phyloP scores from a whole-genome alignment of 2,888 invertebrate species.

The Sesamia inferens region DNA sequence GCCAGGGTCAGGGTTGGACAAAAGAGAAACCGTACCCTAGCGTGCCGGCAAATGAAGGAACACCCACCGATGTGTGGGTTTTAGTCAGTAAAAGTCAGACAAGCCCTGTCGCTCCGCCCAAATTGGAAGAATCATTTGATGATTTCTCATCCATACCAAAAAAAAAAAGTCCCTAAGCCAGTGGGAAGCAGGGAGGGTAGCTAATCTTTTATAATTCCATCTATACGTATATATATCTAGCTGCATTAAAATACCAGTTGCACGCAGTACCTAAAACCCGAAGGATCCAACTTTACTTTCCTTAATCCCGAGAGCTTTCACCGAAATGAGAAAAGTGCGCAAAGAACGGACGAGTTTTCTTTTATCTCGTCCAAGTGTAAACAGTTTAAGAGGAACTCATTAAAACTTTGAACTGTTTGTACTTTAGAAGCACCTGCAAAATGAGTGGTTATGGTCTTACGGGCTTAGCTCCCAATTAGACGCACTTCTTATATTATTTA shows the following conservation, averaged over 20 bases:
- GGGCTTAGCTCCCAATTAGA: constrained; percentile 49
- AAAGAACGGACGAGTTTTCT: constrained; percentile 32
- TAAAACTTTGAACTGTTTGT: constrained; percentile 78
- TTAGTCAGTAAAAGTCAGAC: too few species aligned
- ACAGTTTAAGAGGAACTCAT: constrained; percentile 75
- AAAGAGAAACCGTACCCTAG: too few species aligned
- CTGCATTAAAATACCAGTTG: constrained; percentile 41
- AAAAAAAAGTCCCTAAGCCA: background rate
- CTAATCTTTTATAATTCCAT: background rate
- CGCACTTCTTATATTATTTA: constrained; percentile 36
- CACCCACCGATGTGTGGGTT: too few species aligned
- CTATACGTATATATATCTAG: background rate
- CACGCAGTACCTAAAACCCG: constrained; percentile 10
- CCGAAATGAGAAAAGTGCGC: constrained; percentile 49
- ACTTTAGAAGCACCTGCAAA: constrained; percentile 63
- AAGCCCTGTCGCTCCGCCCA: too few species aligned
- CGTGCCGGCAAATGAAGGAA: too few species aligned
- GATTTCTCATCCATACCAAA: too few species aligned
- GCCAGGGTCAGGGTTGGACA: too few species aligned
- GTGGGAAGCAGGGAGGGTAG: background rate
- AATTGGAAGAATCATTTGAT: too few species aligned
- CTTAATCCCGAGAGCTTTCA: constrained; percentile 39
- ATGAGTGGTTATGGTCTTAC: constrained; percentile 56
- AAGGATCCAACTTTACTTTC: constrained; percentile 20
- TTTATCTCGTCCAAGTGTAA: constrained; percentile 68